Evolutionary conservation across 2,888 invertebrate genomes (phyloP), one percentile per base, ranked within the genome.

Genomic region (Ennomos quercinarius): DNA sequence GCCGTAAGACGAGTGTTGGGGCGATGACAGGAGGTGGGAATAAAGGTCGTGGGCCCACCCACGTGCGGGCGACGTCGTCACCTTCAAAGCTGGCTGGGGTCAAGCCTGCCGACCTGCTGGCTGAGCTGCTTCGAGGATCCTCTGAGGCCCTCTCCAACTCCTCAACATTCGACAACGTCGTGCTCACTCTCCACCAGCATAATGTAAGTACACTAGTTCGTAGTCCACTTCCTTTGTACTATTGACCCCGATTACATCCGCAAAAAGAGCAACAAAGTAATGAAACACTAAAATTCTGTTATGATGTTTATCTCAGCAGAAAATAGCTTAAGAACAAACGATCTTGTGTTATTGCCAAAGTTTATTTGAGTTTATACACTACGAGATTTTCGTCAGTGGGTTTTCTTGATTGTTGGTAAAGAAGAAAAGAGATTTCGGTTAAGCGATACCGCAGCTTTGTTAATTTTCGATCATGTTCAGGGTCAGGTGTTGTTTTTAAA

Each of bases 61-160:
- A 96, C 83, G 96, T 96, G 69, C 87, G 96, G 70, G 96, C 96
- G 8, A 96, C 96, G 11, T 96, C 96, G 9, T 96, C 96, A 70
- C 96, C 96, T 37, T 96, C 96, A 12, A 96, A 96, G 82, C 91
- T 96, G 67, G 95, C 95, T 75, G 95, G 95, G 62, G 90, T 90
- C 54, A 86, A 88, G 62, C 87, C 91, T 6, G 86, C 84, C 1
- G 96, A 96, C 78, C 88, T 97, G 61, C 91, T 97, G 61, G 96
- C 96, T 44, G 96, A 96, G 81, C 89, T 97, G 63, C 93, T 97
- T 46, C 94, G 96, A 67, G 97, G 96, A 55, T 96, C 96, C 74
- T 97, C 97, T 41, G 97, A 97, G 81, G 95, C 96, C 67, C 89
- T 96, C 56, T 94, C 96, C 11, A 94, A 95, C 63, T 93, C 94